Evolutionary conservation across 2,113 vertebrate species (phyloP).

Genomic region (Casuarius casuarius): DNA sequence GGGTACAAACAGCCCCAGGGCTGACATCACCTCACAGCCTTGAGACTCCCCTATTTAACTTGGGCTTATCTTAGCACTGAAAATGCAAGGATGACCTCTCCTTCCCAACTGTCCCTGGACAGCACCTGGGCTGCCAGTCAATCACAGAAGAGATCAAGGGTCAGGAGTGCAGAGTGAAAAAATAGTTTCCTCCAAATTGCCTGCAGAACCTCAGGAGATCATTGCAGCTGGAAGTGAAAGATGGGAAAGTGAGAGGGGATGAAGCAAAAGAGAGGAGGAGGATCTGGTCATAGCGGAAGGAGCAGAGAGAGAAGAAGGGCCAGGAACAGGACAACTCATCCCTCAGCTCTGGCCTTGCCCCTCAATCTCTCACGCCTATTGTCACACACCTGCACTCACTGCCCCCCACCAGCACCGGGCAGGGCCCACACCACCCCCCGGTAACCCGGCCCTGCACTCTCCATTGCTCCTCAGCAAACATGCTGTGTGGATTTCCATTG

Average conservation of each 20-base stretch:
- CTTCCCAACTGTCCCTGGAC: neutral
- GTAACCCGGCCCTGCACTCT: neutral
- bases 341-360: neutral
- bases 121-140: slow-evolving; percentile 19
- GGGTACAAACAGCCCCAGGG: neutral
- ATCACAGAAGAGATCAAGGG: neutral
- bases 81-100: neutral
- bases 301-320: neutral
- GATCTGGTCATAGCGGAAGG: neutral
- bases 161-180: neutral
- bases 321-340: fast-evolving
- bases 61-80: neutral
- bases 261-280: neutral
- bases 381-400: neutral
- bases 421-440: neutral
- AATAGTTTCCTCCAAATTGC: neutral
- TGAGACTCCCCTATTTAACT: neutral
- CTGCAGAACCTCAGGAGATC: neutral
- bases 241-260: neutral
- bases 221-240: neutral
- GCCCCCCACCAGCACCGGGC: neutral
- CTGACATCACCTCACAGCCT: slow-evolving; percentile 16
- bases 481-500: neutral
- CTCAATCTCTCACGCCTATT: fast-evolving
- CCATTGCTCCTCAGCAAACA: neutral